Evolutionary conservation across 2,888 invertebrate genomes (phyloP).

Genomic region (Pollenia angustigena): DNA sequence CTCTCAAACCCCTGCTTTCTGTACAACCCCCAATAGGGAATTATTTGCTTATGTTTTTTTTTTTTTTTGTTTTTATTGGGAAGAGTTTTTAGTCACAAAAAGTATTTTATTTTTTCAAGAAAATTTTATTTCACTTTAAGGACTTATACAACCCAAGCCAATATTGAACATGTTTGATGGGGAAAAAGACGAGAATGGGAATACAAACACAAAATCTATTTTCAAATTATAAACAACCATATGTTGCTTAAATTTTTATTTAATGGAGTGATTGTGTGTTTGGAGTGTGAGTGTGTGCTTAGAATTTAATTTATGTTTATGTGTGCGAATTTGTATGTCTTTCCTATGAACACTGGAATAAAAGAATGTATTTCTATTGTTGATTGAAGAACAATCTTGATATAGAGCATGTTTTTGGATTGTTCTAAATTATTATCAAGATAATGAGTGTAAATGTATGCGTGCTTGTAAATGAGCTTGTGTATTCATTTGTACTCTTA

Average conservation of each 20-base stretch:
- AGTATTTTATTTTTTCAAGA: not conserved
- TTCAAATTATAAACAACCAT: conserved; percentile 53
- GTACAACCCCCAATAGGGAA: not conserved
- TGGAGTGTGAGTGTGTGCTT: not conserved
- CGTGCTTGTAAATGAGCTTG: not conserved
- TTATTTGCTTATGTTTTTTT: not conserved
- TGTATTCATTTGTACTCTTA: conserved; percentile 29
- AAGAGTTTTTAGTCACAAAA: not conserved
- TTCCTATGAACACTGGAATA: not conserved
- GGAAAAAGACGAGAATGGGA: not conserved
- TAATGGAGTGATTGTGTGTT: not conserved
- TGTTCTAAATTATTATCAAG: conserved; percentile 69
- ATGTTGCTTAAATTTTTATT: conserved; percentile 46
- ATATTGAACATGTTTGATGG: conserved; percentile 13
- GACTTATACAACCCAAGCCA: not conserved
- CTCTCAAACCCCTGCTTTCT: not conserved
- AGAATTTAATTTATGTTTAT: not conserved
- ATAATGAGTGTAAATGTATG: conserved; percentile 30
- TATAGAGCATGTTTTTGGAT: conserved; percentile 58
- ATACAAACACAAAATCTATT: not conserved
- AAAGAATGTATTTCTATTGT: conserved; percentile 20
- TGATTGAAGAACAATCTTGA: conserved; percentile 49
- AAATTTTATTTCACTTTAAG: conserved; percentile 3
- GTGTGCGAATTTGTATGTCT: not conserved
- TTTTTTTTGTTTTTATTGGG: not conserved